A percentile compares a stretch with the other conserved stretches of the same genome.
phyloP scores from a whole-genome alignment of 2,888 invertebrate genomes.

The Ormyrus labotus region DNA sequence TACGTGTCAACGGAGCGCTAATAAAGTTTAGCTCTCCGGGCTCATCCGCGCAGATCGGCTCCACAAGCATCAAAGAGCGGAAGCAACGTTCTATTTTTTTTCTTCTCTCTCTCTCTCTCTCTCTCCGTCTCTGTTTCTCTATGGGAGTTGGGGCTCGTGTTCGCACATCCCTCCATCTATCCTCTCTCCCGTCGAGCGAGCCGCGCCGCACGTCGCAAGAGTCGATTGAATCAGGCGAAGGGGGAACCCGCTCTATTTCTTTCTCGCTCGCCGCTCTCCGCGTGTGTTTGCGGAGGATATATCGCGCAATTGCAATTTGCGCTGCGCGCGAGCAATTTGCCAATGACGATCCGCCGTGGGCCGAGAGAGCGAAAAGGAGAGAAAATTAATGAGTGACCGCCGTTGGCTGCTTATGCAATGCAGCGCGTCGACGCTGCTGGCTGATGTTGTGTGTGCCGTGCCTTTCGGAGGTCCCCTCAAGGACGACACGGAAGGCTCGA shows the following conservation, averaged over 20 bases:
- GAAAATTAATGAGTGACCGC: slow-evolving; percentile 22
- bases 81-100: slow-evolving; percentile 43
- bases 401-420: slow-evolving; percentile 26
- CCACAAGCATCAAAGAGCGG: slow-evolving; percentile 1
- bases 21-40: neutral
- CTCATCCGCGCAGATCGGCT: neutral
- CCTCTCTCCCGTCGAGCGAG: neutral
- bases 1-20: slow-evolving; percentile 18
- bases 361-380: slow-evolving; percentile 29
- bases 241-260: slow-evolving; percentile 11
- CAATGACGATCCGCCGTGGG: slow-evolving; percentile 28
- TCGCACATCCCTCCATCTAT: neutral
- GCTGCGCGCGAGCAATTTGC: slow-evolving; percentile 28
- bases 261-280: no score
- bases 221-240: slow-evolving; percentile 27
- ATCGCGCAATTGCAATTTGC: slow-evolving; percentile 32
- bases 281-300: neutral
- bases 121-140: no score
- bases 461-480: neutral
- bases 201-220: no score
- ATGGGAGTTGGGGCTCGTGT: slow-evolving; percentile 24
- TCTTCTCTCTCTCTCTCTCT: no score
- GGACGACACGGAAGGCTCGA: neutral
- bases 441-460: neutral
- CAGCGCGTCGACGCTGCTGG: no score